Conservation (phyloP, 2,113 vertebrate genomes). For the Megaceryle maxima region DNA sequence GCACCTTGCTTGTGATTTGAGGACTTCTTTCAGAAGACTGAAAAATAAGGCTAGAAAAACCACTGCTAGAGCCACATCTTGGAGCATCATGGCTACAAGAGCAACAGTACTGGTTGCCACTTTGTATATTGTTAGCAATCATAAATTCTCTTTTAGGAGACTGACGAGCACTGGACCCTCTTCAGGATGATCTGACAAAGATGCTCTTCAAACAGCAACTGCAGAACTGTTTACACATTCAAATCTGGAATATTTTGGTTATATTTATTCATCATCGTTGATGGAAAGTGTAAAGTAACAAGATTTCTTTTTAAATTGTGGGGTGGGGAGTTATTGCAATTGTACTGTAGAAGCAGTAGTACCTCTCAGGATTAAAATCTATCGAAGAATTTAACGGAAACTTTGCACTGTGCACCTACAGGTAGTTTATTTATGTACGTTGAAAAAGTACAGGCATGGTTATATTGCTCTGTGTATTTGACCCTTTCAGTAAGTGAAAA, state of each 20-base stretch:
- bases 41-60: background rate
- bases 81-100: background rate
- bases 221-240: background rate
- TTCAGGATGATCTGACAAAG: background rate
- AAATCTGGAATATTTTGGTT: background rate
- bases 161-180: background rate
- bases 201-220: background rate
- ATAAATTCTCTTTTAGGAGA: background rate
- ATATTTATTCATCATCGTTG: background rate
- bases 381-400: background rate
- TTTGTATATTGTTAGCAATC: background rate
- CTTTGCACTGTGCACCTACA: background rate
- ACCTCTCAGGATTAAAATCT: background rate
- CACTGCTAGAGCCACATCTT: background rate
- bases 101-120: background rate
- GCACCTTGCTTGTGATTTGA: background rate
- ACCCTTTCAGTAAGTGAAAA: background rate
- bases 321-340: background rate
- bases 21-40: background rate
- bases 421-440: background rate
- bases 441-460: background rate
- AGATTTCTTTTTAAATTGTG: background rate
- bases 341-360: background rate
- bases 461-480: background rate
- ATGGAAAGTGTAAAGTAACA: background rate